Evolutionary conservation across 2,888 invertebrate species (phyloP), one percentile per base, ranked within the genome.

Genomic region (Camponotus fellah): DNA sequence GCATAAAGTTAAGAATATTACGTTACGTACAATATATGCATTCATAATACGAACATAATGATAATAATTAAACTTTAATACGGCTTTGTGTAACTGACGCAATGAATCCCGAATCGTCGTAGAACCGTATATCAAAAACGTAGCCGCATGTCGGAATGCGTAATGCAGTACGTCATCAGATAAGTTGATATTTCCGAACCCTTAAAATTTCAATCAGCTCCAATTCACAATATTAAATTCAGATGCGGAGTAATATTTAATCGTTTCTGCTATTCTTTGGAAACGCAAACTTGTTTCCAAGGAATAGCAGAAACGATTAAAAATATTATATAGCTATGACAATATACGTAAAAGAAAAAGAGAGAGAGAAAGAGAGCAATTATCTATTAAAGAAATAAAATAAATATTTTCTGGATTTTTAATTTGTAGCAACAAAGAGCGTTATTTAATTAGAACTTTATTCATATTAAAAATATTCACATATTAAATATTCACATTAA

Each of bases 161-260:
- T 26, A 64, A 84, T 75, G 77, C 49, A 79, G 79, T 62, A 66
- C 37, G 71, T 76, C 71, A 72, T 65, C 32, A 64, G 81, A 79
- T 83, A 88, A 86, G 85, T 83, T 66, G 64, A 49, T 69, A 75
- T 80, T 60, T 66, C 32, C 21, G 14, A 60, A 49, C 43, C 71
- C 64, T 82, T 85, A 84, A 88, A 88, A 86, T 89, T 87, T 88
- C 81, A 87, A 86, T 88, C 82, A 83, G 85, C 37, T 69, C 80
- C 56, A 68, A 82, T 80, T 69, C 64, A 53, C 75, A 65, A 56
- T 49, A 46, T 60, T 80, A 80, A 17, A 49, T 14, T 34, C 14
- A 46, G 75, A 46, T 32, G 5, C 17, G 9, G 12, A 17, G 14
- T 26, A 32, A 26, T 26, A 26, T 26, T 26, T 26, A 26, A 26